Base-by-base conservation (phyloP, 2,797 vertebrate genomes). In the Bovichtus variegatus region DNA sequence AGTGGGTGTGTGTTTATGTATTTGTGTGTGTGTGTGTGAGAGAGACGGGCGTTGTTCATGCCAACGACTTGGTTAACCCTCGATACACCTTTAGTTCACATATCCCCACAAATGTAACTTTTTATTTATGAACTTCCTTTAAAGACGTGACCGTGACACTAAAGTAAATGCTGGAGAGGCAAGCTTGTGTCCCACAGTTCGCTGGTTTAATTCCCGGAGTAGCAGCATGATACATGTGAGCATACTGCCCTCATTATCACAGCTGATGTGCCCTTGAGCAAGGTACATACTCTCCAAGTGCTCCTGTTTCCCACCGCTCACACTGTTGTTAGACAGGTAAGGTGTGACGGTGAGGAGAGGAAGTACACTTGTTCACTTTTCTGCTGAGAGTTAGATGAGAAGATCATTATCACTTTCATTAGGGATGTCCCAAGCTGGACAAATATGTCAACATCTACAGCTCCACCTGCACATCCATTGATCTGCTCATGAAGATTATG, bases 31-130 rank as follows among this genome's bases (percentile, higher is more conserved):
- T 64, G 72, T 49, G 62, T 8, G n/a, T n/a, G n/a, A n/a, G n/a
- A n/a, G n/a, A n/a, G 51, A 57, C 49, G 64, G 43, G 43, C 29
- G 76, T 69, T 63, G 41, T 44, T 71, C n/a, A 25, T 25, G 68
- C 41, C 54, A 46, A 53, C 23, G 15, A 36, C 16, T 55, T 29
- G n/a, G 13, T 69, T 69, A 54, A 72, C 23, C 41, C 80, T 47
- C 58, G 9, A 36, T 7, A 6, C 58, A 63, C 62, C 46, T 49
- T 38, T 1, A 4, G 1, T 21, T 10, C 64, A 19, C 43, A 36
- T 15, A 41, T 11, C 6, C 7, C 12, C 34, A 44, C 49, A 60
- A 1, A 25, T 19, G 64, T 41, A 1, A 47, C 8, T 3, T 9
- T n/a, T 4, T 38, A 16, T 19, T 18, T 4, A 25, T 25, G 8